phyloP scores from a whole-genome alignment of 2,888 invertebrate genomes.

The Netelia virgata region DNA sequence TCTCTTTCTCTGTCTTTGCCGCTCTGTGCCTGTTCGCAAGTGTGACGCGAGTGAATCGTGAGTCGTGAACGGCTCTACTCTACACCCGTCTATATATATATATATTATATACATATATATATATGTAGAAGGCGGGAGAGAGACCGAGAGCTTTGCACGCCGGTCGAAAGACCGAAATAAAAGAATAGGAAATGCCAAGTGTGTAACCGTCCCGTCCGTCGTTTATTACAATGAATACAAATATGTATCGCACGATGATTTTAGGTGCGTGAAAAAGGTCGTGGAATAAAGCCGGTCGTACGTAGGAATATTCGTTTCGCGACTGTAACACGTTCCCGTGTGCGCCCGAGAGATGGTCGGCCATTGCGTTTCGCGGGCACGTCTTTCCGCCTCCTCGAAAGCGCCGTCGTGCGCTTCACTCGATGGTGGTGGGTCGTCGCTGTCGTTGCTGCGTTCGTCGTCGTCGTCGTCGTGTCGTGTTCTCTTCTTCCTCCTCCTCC shows the following conservation, averaged over 20 bases:
- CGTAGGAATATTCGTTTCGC: slow-evolving; percentile 44
- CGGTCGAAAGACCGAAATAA: slow-evolving; percentile 29
- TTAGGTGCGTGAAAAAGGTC: not conserved
- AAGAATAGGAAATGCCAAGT: not conserved
- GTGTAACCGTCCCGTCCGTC: not conserved
- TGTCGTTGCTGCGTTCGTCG: slow-evolving; percentile 14
- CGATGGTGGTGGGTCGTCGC: slow-evolving; percentile 22
- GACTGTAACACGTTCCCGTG: slow-evolving; percentile 7
- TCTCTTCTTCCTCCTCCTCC: slow-evolving; percentile 44
- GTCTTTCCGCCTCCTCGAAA: slow-evolving; percentile 67
- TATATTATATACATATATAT: not conserved
- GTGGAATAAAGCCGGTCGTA: not conserved
- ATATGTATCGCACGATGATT: not conserved
- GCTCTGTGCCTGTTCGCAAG: slow-evolving; percentile 9
- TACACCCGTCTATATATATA: not conserved
- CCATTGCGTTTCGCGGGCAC: slow-evolving; percentile 78
- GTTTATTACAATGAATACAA: not conserved
- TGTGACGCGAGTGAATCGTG: slow-evolving; percentile 21
- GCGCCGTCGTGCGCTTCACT: slow-evolving; percentile 50
- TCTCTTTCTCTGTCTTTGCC: slow-evolving; percentile 7
- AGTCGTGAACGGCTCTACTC: not conserved
- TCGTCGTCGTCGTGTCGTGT: slow-evolving; percentile 28
- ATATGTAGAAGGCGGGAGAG: slow-evolving; percentile 6
- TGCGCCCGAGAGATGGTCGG: slow-evolving; percentile 72
- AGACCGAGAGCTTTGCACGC: not conserved